phyloP scores from a whole-genome alignment of 2,888 invertebrate genomes.

The Cyrtodaria siliqua region DNA sequence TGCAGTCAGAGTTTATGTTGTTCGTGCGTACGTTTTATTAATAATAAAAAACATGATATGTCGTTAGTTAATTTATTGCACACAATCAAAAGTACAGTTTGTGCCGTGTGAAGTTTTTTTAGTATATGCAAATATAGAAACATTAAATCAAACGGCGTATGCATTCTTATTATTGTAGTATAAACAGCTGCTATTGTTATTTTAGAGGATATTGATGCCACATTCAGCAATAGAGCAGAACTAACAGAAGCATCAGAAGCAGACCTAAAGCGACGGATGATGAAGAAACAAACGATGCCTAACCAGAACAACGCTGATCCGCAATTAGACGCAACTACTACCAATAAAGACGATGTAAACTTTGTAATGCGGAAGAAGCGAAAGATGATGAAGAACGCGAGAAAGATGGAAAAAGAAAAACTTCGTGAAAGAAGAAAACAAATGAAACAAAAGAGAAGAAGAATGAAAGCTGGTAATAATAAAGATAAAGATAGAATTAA shows the following conservation, averaged over 20 bases:
- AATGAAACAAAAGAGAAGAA: conserved; percentile 55
- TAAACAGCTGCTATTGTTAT: not conserved
- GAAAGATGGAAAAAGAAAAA: conserved; percentile 59
- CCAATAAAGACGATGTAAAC: conserved; percentile 16
- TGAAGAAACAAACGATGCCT: conserved; percentile 55
- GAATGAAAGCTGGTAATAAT: conserved; percentile 27
- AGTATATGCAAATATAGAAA: no score
- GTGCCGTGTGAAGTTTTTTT: no score
- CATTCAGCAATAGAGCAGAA: conserved; percentile 49
- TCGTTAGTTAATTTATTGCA: no score
- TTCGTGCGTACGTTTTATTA: no score
- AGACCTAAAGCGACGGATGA: conserved; percentile 60
- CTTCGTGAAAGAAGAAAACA: conserved; percentile 60
- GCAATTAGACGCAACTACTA: conserved; percentile 15
- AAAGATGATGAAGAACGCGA: conserved; percentile 54
- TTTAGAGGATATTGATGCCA: conserved; percentile 13
- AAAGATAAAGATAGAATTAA: conserved; percentile 59
- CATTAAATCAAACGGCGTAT: no score
- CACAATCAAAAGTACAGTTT: no score
- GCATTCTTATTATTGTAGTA: no score
- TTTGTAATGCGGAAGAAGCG: conserved; percentile 50
- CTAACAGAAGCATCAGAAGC: conserved; percentile 45
- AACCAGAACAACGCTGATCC: not conserved
- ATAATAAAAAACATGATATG: no score
- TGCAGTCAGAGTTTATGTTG: no score